phyloP scores from a whole-genome alignment of 2,888 invertebrate species.

The Aethes cnicana region DNA sequence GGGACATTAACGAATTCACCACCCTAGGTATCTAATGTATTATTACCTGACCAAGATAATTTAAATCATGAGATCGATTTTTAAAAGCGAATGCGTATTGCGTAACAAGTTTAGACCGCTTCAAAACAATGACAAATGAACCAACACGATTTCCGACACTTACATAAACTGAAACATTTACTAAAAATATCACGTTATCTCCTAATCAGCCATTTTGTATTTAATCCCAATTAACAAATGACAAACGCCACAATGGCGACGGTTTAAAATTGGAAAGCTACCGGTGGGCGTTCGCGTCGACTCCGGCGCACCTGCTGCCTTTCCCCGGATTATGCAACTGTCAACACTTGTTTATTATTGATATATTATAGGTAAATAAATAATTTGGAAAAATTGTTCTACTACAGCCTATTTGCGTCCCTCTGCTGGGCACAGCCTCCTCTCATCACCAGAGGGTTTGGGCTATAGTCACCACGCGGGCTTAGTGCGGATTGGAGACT shows the following conservation, averaged over 20 bases:
- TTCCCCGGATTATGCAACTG: slow-evolving; percentile 36
- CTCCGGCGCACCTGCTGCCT: slow-evolving; percentile 37
- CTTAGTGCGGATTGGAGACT: too few relatives aligned
- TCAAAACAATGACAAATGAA: slow-evolving; percentile 1
- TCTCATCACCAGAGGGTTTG: too few relatives aligned
- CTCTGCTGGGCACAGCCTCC: too few relatives aligned
- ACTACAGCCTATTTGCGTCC: too few relatives aligned
- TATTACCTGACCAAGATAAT: too few relatives aligned
- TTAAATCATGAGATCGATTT: too few relatives aligned
- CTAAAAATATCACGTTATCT: background rate
- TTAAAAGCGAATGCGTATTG: slow-evolving; percentile 1
- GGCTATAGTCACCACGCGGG: too few relatives aligned
- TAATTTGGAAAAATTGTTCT: too few relatives aligned
- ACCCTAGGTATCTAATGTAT: too few relatives aligned
- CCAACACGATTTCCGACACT: background rate
- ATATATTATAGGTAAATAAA: slow-evolving; percentile 23
- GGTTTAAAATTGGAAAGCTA: slow-evolving; percentile 38
- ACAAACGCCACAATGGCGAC: slow-evolving; percentile 26
- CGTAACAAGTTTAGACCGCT: background rate
- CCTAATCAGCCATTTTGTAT: background rate
- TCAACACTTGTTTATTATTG: slow-evolving; percentile 23
- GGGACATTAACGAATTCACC: too few relatives aligned
- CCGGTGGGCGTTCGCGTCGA: slow-evolving; percentile 20
- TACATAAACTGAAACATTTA: slow-evolving; percentile 8
- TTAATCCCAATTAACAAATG: slow-evolving; percentile 20